Evolutionary conservation across 2,888 invertebrate genomes (phyloP), one percentile per base, ranked within the genome.

Genomic region (Plebejus melissa): DNA sequence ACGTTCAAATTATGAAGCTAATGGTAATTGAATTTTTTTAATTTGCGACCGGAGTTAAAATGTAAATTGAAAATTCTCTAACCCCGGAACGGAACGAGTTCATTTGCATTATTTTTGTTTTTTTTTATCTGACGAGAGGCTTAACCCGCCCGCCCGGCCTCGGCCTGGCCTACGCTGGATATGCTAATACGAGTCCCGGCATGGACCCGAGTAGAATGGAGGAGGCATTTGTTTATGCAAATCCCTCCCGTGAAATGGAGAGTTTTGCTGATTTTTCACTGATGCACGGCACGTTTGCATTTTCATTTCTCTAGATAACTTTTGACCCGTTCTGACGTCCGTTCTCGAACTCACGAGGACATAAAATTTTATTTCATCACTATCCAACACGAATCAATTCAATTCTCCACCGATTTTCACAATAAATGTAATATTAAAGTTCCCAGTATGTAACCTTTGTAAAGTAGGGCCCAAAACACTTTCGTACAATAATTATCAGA

Each of bases 221-320:
- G 81, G 78, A 81, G 86, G 84, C 80, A 83, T 85, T 81, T 83
- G 81, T 82, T 82, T 84, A 82, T 83, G 81, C 79, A 80, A 82
- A 83, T 82, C 38, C 69, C 60, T 75, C 76, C 78, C 80, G 80
- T 78, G 82, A 83, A 84, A 83, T 82, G 80, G 82, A 84, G 82
- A 83, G 83, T 84, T 82, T 83, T 84, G 85, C 79, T 82, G 84
- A 85, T 84, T 82, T 81, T 79, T 79, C 80, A 81, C 82, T 81
- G 81, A 80, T 81, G 80, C 80, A 76, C 79, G 77, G 75, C 76
- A 78, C 74, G 77, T 82, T 80, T 81, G 82, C 79, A 81, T 82
- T 83, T 81, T 81, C 80, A 81, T 81, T 82, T 79, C 80, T 77
- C 74, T 76, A 77, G 81, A 82, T 82, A 80, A 78, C 80, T 77